Conservation (phyloP, 1,140 invertebrate species). For the Bombus impatiens region DNA sequence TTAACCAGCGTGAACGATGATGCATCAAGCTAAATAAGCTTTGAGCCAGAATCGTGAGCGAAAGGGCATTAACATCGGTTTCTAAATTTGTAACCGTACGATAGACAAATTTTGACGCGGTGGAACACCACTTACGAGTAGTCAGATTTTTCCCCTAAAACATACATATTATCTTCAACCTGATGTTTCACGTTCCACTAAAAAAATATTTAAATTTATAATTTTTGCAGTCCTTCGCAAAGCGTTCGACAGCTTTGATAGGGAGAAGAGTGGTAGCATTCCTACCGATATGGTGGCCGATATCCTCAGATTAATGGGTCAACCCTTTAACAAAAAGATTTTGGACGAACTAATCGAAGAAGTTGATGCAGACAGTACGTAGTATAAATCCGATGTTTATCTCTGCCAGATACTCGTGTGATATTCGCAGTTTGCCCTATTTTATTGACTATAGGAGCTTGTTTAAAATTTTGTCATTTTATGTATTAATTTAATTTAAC, state of each 20-base stretch:
- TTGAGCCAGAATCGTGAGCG: conserved; percentile 66
- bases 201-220: neutral
- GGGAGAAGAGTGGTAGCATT: conserved; percentile 96
- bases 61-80: conserved; percentile 77
- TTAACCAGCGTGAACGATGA: conserved; percentile 49
- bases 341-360: conserved; percentile 97
- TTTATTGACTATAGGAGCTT: too few relatives aligned
- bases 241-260: conserved; percentile 98
- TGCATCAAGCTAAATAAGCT: conserved; percentile 72
- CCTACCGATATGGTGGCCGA: conserved; percentile 97
- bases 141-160: neutral
- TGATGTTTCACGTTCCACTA: neutral
- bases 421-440: too few relatives aligned
- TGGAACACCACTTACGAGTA: neutral
- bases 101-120: conserved; percentile 30
- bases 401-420: neutral
- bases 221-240: conserved; percentile 90
- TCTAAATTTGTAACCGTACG: conserved; percentile 70
- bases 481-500: neutral
- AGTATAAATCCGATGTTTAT: neutral
- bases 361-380: conserved; percentile 97
- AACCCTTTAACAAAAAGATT: conserved; percentile 97
- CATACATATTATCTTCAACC: neutral
- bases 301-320: conserved; percentile 96
- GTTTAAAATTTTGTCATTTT: too few relatives aligned